A percentile compares a stretch with the other conserved stretches of the same genome.
phyloP scores from a whole-genome alignment of 2,113 vertebrate species.

The Rhea americana region DNA sequence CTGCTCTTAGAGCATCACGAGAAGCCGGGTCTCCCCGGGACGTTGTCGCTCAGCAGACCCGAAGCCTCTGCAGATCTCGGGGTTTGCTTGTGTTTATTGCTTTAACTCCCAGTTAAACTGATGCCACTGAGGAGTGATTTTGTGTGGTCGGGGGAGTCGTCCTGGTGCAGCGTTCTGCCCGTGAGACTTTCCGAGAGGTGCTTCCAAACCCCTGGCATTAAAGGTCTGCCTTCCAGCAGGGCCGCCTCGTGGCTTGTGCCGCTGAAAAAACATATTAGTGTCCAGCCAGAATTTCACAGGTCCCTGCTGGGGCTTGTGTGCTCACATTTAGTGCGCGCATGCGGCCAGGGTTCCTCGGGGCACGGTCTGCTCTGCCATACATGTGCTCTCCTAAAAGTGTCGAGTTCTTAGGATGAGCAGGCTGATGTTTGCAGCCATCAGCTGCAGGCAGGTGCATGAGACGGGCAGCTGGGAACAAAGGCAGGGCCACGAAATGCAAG shows the following conservation, averaged over 20 bases:
- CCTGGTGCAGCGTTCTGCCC: not conserved
- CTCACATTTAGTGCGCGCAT: not conserved
- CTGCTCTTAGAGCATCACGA: too few relatives aligned
- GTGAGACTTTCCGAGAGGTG: not conserved
- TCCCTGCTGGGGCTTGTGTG: rapidly evolving
- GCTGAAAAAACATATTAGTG: rapidly evolving
- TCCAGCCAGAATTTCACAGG: rapidly evolving
- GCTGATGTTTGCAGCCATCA: not conserved
- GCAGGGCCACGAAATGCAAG: rapidly evolving
- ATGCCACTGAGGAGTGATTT: not conserved
- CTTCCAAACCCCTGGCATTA: rapidly evolving
- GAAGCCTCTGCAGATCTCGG: rapidly evolving
- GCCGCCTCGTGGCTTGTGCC: not conserved
- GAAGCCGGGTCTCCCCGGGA: not conserved
- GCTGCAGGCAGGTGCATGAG: rapidly evolving
- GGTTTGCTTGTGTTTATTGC: rapidly evolving
- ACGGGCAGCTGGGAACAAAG: rapidly evolving
- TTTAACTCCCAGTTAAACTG: not conserved
- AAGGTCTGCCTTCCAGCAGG: not conserved
- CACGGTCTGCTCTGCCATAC: too few relatives aligned
- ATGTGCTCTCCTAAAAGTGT: too few relatives aligned
- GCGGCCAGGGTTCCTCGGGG: too few relatives aligned
- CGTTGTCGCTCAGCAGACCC: not conserved
- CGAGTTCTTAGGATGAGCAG: rapidly evolving
- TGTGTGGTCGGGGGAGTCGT: rapidly evolving